Evolutionary conservation across 2,888 invertebrate species (phyloP).

Genomic region (Drosophila flavopinicola): DNA sequence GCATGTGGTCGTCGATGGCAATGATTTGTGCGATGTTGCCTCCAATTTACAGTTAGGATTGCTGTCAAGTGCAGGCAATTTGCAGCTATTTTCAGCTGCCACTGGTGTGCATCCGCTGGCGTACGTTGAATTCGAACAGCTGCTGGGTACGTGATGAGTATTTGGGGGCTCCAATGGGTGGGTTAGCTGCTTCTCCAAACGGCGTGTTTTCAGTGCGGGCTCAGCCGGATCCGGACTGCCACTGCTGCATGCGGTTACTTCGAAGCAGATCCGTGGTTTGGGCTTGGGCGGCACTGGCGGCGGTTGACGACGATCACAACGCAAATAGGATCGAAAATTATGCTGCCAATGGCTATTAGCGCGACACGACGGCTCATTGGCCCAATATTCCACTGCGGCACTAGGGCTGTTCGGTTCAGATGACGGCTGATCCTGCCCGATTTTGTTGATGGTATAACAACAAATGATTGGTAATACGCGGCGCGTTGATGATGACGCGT

Average conservation of each 20-base stretch:
- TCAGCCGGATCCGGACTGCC: constrained; percentile 37
- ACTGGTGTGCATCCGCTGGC: constrained; percentile 17
- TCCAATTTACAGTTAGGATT: constrained; percentile 60
- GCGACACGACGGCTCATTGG: constrained; percentile 31
- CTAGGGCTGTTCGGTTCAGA: background rate
- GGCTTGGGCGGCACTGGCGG: constrained; percentile 68
- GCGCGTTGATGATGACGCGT: constrained; percentile 64
- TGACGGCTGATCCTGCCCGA: constrained; percentile 26
- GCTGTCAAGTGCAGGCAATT: constrained; percentile 40
- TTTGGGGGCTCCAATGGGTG: constrained; percentile 14
- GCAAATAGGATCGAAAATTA: constrained; percentile 36
- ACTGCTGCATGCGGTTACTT: constrained; percentile 45
- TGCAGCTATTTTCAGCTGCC: constrained; percentile 47
- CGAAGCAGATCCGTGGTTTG: constrained; percentile 44
- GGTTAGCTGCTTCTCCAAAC: constrained; percentile 37
- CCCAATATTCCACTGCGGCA: constrained; percentile 16
- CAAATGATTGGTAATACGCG: constrained; percentile 80
- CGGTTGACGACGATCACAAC: constrained; percentile 43
- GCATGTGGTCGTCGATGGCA: constrained; percentile 41
- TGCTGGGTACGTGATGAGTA: constrained; percentile 13
- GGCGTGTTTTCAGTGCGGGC: constrained; percentile 64
- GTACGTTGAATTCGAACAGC: constrained; percentile 28
- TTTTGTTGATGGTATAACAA: constrained; percentile 82
- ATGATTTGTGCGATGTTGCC: constrained; percentile 12
- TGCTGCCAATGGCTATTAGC: too few relatives aligned